Evolutionary conservation across 2,888 invertebrate genomes (phyloP), one percentile per base, ranked within the genome.

Genomic region (Aquatica leii): DNA sequence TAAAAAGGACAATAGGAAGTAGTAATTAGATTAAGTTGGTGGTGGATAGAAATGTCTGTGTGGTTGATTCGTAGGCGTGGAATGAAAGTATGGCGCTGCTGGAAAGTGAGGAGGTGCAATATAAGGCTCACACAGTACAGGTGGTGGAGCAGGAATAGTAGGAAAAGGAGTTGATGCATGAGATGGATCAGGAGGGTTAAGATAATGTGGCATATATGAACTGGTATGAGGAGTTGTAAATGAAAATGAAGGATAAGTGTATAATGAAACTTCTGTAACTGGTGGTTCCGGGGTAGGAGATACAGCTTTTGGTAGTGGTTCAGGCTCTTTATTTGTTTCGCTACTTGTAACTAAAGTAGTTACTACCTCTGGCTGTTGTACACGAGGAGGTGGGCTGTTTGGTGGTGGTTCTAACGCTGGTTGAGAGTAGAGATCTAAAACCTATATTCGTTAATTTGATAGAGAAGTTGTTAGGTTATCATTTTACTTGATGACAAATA

Each of bases 401-500:
- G 86, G 86, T 11, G 88, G 86, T 9, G 86, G 82, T 46, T 83
- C 81, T 69, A 88, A 85, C 53, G 86, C 85, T 67, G 92, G 86
- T 72, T 91, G 89, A 0, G 94, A 93, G 82, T 98, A 98, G 62
- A 98, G 83, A 82, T 98, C 98, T 67, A 98, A 81, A 2, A 80
- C 78, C 77, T 77, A 49, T 21, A 71, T 14, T 43, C 40, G n/a
- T n/a, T n/a, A n/a, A n/a, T n/a, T n/a, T n/a, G n/a, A n/a, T n/a
- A n/a, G n/a, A n/a, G n/a, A n/a, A n/a, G n/a, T n/a, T n/a, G n/a
- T n/a, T n/a, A n/a, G n/a, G n/a, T n/a, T n/a, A n/a, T n/a, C n/a
- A n/a, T n/a, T n/a, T n/a, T 69, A 93, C 93, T 86, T 93, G 97
- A 83, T 98, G 98, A 75, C 98, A 98, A 71, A 98, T 96, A 82